Conservation (phyloP, 2,113 vertebrate genomes). For the Channa argus region DNA sequence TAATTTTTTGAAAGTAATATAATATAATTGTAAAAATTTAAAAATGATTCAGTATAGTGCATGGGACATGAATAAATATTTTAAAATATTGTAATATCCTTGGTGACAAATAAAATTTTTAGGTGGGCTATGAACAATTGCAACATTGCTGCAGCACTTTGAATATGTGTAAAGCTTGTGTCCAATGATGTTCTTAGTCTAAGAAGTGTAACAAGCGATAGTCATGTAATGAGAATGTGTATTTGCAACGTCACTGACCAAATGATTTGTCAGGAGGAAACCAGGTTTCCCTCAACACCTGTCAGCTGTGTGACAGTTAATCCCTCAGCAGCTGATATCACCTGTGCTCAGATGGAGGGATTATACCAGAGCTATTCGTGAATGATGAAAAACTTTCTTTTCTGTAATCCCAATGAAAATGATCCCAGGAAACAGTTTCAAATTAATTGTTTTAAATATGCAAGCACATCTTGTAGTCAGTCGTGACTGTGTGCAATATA, state of each 20-base stretch:
- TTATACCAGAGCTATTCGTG: constrained; percentile 61
- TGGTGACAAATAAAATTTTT: neutral
- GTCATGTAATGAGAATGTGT: neutral
- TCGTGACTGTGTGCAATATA: constrained; percentile 32
- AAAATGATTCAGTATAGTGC: no score
- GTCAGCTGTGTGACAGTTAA: constrained; percentile 51
- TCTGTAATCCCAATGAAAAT: constrained; percentile 56
- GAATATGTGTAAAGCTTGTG: neutral
- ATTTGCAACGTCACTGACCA: neutral
- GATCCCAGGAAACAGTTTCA: constrained; percentile 9
- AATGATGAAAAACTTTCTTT: constrained; percentile 39
- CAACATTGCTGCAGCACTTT: neutral
- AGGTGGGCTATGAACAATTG: neutral
- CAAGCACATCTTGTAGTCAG: neutral
- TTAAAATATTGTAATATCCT: no score
- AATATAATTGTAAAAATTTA: no score
- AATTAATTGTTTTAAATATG: constrained; percentile 22
- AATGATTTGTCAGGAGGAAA: constrained; percentile 15
- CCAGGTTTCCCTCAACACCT: constrained; percentile 42
- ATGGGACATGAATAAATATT: no score
- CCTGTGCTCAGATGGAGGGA: constrained; percentile 56
- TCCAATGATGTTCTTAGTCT: neutral
- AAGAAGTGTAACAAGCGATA: neutral
- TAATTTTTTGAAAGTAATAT: no score
- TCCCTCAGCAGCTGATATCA: constrained; percentile 64